Base-by-base conservation (phyloP, 2,113 vertebrate species). In the Strix aluco region DNA sequence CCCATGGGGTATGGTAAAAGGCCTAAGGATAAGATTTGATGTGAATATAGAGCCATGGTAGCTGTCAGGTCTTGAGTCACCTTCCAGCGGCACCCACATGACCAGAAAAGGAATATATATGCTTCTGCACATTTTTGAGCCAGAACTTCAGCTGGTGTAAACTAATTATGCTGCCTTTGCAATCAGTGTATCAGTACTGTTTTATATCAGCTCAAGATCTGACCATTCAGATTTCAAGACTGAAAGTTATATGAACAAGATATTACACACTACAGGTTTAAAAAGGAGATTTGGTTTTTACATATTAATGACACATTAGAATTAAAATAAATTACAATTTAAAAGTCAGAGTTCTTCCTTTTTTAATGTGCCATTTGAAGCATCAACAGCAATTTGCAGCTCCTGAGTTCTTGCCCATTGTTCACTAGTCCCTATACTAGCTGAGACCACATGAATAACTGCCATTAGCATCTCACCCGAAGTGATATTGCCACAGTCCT, bases 21-120 rank as follows among this genome's bases (percentile, higher is more conserved):
- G 17, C 61, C 81, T 88, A 44, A 86, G 79, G 5, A 10, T 18
- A 67, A 81, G 27, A 73, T 98, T 92, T 96, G 95, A 97, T 94
- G 91, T 96, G 71, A 65, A 79, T 90, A 84, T 52, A 66, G 78
- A 97, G 16, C 61, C 38, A 69, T 49, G 51, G 70, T 58, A 67
- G 49, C 79, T 92, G 67, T 78, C 75, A 74, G 82, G 70, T 94
- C 91, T 77, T 36, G 59, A 94, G 81, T 90, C 71, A 44, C 92
- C 70, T 94, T 94, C 57, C 73, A 88, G 55, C 58, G 57, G 47
- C 85, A 59, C 47, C 36, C 61, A 52, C 22, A 9, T 11, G 18
- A 80, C 55, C 13, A 84, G 78, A 75, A 81, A 89, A 32, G 47
- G 36, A 90, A 75, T 71, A 55, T 42, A 55, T n/a, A 36, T 34